Base-by-base conservation (phyloP, 2,888 invertebrate genomes). In the Drosophila paranaensis region DNA sequence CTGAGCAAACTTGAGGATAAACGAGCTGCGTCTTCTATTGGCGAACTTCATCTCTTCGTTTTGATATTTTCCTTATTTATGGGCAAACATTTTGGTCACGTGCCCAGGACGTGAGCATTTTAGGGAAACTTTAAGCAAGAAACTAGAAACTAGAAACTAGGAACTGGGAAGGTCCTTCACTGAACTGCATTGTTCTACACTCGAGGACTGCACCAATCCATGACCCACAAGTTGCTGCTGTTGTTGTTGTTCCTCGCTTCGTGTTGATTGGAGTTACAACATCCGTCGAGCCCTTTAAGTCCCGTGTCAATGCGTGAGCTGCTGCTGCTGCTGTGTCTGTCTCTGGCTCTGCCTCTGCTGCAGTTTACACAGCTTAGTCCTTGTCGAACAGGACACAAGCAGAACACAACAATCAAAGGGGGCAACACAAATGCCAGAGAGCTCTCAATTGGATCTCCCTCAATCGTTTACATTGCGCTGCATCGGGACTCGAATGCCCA, bases 1-100 rank as follows among this genome's bases (percentile, higher is more conserved):
- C 56, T 72, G 33, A 13, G 42, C 40, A 56, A 55, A 82, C 68
- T 71, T 71, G 39, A 20, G 58, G 16, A 40, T 35, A 33, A 35
- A 30, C 42, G 51, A 60, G 56, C 56, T 48, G 9, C 60, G 58
- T 45, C n/a, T 51, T 54, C 55, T 77, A 53, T 76, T 79, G 64
- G 53, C 60, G 50, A 63, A 46, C 43, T 56, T 65, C 57, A 60
- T 60, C 71, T 79, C 72, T 85, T 85, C 69, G 79, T 85, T 90
- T 83, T 90, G 83, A 90, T 85, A 90, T 85, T 89, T 82, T 54
- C 66, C 74, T 74, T 82, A 75, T 81, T 81, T 87, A 89, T 81
- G 69, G 65, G 45, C 65, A 80, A 80, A 81, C 77, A 90, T 89
- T 79, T 88, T 64, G 77, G 79, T 89, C 86, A 86, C 86, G 86